These are phyloP conservation scores for Pangasius djambal DNA, from an alignment of 2,797 vertebrate genomes.

Conservation along the genomic window DNA sequence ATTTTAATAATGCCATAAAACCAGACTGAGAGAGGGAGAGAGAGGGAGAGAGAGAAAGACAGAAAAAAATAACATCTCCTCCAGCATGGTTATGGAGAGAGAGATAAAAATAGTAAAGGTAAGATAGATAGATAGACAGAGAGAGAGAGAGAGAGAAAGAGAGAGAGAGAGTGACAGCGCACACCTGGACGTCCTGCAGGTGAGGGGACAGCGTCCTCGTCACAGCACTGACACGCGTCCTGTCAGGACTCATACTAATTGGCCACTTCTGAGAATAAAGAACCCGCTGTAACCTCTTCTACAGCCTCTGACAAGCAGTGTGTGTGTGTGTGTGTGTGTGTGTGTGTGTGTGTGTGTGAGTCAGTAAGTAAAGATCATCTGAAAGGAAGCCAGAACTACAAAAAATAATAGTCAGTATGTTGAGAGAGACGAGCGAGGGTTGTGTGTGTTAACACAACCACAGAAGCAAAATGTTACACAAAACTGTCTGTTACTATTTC, in stretches of 20 bases:
- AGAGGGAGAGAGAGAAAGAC: not conserved
- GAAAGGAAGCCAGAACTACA: not conserved
- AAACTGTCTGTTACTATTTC: no score
- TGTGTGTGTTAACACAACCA: not conserved
- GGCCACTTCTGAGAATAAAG: slow-evolving; percentile 54
- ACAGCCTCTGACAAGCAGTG: not conserved
- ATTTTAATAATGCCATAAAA: not conserved
- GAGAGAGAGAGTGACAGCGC: not conserved
- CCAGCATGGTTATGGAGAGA: not conserved
- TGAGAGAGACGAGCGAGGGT: not conserved
- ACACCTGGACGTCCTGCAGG: slow-evolving; percentile 14
- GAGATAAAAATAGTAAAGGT: not conserved
- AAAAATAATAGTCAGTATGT: not conserved
- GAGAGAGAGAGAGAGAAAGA: slow-evolving; percentile 16
- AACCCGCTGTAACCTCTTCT: not conserved
- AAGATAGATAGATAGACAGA: not conserved
- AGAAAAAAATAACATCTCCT: not conserved
- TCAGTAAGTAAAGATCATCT: not conserved
- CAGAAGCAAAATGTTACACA: no score
- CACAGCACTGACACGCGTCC: not conserved
- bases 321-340: slow-evolving; percentile 33
- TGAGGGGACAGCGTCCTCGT: not conserved
- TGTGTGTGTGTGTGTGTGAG: not conserved
- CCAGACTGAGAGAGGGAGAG: not conserved
- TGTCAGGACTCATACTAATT: slow-evolving; percentile 19